Evolutionary conservation across 2,797 vertebrate species (phyloP).

Genomic region (Gephyroberyx darwinii): DNA sequence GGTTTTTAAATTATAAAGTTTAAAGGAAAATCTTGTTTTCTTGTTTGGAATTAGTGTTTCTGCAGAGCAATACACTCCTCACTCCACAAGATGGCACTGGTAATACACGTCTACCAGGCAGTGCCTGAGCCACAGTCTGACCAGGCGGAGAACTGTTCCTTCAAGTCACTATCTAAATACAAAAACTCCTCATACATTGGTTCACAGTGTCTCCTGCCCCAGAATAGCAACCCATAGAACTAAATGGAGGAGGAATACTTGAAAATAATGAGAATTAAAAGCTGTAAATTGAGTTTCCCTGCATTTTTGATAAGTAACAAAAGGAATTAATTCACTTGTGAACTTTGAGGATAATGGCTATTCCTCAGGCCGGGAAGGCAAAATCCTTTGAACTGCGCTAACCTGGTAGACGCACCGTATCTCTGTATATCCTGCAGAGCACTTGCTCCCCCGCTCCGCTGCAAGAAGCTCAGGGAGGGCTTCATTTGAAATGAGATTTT

Average conservation of each 20-base stretch:
- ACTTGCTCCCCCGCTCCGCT: constrained; percentile 54
- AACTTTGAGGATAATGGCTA: constrained; percentile 55
- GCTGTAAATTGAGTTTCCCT: constrained; percentile 68
- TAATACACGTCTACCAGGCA: constrained; percentile 56
- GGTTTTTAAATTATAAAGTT: constrained; percentile 4
- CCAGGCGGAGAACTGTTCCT: constrained; percentile 46
- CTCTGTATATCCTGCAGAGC: constrained; percentile 49
- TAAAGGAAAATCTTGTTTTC: not conserved
- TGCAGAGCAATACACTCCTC: constrained; percentile 25
- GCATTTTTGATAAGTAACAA: constrained; percentile 75
- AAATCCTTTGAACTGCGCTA: constrained; percentile 66
- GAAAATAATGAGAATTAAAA: constrained; percentile 75
- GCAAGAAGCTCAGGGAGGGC: constrained; percentile 37
- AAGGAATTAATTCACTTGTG: constrained; percentile 69
- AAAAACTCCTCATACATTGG: constrained; percentile 69
- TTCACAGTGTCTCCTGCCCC: constrained; percentile 55
- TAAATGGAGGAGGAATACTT: constrained; percentile 68
- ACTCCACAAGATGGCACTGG: constrained; percentile 81
- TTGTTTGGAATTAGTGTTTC: constrained; percentile 20
- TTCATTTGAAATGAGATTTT: constrained; percentile 53
- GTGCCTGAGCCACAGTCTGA: constrained; percentile 22
- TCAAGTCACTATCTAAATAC: constrained; percentile 76
- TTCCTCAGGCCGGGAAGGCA: constrained; percentile 52
- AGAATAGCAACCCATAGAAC: constrained; percentile 68
- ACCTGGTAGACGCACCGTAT: constrained; percentile 55